Conservation (phyloP, 2,888 invertebrate genomes). For the Acrobeloides nanus region DNA sequence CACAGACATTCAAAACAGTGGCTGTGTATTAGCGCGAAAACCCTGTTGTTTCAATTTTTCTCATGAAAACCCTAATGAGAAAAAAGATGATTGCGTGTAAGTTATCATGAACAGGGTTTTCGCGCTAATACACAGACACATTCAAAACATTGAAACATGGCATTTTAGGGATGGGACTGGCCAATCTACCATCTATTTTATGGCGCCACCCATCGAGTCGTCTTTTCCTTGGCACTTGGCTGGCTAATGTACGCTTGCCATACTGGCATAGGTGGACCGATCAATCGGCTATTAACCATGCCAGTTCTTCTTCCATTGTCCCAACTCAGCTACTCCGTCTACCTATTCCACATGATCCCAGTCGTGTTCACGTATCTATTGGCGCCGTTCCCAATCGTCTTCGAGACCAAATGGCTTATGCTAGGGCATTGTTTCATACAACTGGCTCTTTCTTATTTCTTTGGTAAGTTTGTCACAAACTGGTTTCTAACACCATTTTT, state of each 20-base stretch:
- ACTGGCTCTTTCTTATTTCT: conserved; percentile 38
- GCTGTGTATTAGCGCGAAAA: no score
- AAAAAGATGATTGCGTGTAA: no score
- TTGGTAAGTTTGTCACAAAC: conserved; percentile 15
- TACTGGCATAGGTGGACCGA: conserved; percentile 48
- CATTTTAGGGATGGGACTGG: conserved; percentile 48
- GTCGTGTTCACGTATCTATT: conserved; percentile 52
- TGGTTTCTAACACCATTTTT: no score
- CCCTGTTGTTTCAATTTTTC: no score
- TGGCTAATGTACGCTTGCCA: conserved; percentile 54
- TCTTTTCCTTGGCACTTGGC: conserved; percentile 51
- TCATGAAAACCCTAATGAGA: no score
- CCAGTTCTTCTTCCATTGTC: conserved; percentile 49
- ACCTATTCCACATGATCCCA: conserved; percentile 54
- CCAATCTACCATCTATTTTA: conserved; percentile 49
- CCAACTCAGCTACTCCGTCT: conserved; percentile 51
- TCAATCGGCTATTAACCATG: conserved; percentile 45
- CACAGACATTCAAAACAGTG: no score
- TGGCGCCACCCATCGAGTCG: conserved; percentile 48
- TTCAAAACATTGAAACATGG: no score
- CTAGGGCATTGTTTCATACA: conserved; percentile 48
- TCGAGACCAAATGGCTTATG: conserved; percentile 35
- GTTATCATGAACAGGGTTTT: no score
- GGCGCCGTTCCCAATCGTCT: conserved; percentile 47
- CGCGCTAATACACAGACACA: no score